Evolutionary conservation across 1,140 invertebrate genomes (phyloP), one percentile per base, ranked within the genome.

Genomic region (Venustaconcha ellipsiformis): DNA sequence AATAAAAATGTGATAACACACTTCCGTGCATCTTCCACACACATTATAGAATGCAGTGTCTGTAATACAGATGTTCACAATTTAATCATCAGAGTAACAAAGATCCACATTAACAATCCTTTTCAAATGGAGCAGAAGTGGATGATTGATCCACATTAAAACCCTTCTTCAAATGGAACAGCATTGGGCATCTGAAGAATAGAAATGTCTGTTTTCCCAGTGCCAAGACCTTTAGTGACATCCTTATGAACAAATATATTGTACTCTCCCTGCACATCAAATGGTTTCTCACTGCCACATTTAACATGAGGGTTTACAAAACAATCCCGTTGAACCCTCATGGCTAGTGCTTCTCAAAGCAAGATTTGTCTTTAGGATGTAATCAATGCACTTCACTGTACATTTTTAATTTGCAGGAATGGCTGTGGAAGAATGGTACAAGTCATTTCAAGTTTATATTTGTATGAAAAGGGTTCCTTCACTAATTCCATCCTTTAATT

Each of bases 231-330:
- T 23, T 67, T 65, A 17, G 70, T 76, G 18, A 76, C 63, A 70
- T 69, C 11, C 57, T 76, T 76, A 57, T 70, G 62, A 11, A 70
- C 37, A 37, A 48, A 63, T 14, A 76, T 67, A 17, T 76, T 65
- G 67, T 76, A 70, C 63, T 76, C 74, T 48, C 70, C 55, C 57
- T 70, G 67, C 74, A 76, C 70, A 12, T 76, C 74, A 55, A 48
- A 37, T 30, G 74, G 57, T 65, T 76, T 70, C 23, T 66, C 70
- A 6, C 63, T 62, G 0, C 56, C 74, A 37, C 23, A 30, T 55
- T 26, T 70, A 23, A 67, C 67, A 57, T 76, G 64, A 14, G 37
- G 15, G 58, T 76, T 76, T 15, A 76, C 67, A 63, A 76, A n/a
- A 13, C 59, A 23, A 13, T 59, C 67, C 20, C 62, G 60, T 58